Percentiles rank a stretch among this genome's conserved stretches.
These are phyloP conservation scores for Leptura quadrifasciata DNA, from an alignment of 2,888 invertebrate species.

Conservation along the genomic window DNA sequence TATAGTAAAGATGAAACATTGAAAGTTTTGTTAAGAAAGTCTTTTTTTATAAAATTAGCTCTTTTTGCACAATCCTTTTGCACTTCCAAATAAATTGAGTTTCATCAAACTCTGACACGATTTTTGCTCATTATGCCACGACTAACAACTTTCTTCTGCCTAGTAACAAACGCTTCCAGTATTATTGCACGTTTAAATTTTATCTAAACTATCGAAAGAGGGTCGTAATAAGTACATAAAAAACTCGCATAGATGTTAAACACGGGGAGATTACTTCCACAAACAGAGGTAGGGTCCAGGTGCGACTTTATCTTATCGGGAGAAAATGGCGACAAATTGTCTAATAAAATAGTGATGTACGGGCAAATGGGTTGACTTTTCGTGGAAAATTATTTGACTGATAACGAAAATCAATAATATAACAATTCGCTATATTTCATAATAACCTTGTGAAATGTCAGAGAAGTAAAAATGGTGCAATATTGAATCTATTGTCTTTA, in stretches of 20 bases:
- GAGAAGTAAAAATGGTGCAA: too few relatives aligned
- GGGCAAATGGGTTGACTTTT: conserved; percentile 26
- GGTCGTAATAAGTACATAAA: conserved; percentile 17
- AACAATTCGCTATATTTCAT: neutral
- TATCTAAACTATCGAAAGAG: conserved; percentile 12
- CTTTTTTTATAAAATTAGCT: too few relatives aligned
- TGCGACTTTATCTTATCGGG: conserved; percentile 35
- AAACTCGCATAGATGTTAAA: conserved; percentile 16
- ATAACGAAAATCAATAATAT: conserved; percentile 19
- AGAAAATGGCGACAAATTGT: conserved; percentile 35
- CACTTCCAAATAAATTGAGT: too few relatives aligned
- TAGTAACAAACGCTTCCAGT: neutral
- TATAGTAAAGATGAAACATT: too few relatives aligned
- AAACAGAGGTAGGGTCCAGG: conserved; percentile 29
- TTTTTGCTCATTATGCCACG: too few relatives aligned
- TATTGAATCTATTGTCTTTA: too few relatives aligned
- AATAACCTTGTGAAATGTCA: neutral
- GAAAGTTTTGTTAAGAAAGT: too few relatives aligned
- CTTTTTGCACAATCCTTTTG: too few relatives aligned
- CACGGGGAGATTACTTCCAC: conserved; percentile 11
- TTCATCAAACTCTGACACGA: too few relatives aligned
- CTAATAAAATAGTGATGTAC: conserved; percentile 33
- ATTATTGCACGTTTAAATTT: neutral
- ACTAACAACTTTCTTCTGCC: too few relatives aligned
- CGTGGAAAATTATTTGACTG: conserved; percentile 32